These are phyloP conservation scores for Myrmophylax atrothorax DNA, from an alignment of 2,113 vertebrate genomes.

Conservation along the genomic window DNA sequence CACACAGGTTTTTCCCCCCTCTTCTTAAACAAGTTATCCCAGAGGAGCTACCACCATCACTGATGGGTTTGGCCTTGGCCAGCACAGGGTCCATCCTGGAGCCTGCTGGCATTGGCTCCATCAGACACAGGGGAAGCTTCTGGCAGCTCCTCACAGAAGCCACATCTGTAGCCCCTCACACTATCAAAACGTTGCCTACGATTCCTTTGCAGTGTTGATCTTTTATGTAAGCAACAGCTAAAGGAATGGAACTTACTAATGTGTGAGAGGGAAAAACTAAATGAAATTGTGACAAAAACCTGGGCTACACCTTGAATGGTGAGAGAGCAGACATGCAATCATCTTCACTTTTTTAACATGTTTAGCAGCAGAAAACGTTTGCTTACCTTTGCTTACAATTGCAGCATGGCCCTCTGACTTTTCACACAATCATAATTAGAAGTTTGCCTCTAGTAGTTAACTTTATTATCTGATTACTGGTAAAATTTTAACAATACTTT, in stretches of 20 bases:
- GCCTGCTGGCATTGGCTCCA: not conserved
- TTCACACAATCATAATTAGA: not conserved
- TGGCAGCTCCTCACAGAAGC: not conserved
- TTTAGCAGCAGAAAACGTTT: not conserved
- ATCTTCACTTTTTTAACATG: not conserved
- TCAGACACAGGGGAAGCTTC: not conserved
- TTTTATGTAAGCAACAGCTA: not conserved
- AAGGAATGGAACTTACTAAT: not conserved
- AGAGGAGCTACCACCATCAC: not conserved
- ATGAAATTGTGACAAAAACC: not conserved
- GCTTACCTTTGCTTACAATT: not conserved
- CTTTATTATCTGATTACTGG: not conserved
- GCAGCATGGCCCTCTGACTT: not conserved
- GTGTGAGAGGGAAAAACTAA: not conserved
- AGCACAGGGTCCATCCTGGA: not conserved
- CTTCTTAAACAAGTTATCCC: not conserved
- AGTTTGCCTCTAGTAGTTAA: not conserved
- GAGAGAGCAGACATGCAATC: not conserved
- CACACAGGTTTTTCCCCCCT: rapidly evolving
- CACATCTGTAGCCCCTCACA: not conserved
- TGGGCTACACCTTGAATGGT: not conserved
- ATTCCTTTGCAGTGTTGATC: not conserved
- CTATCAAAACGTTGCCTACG: not conserved
- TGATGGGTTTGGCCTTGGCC: not conserved
- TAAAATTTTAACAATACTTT: not conserved